Evolutionary conservation across 2,888 invertebrate genomes (phyloP).

Genomic region (Cephus spinipes): DNA sequence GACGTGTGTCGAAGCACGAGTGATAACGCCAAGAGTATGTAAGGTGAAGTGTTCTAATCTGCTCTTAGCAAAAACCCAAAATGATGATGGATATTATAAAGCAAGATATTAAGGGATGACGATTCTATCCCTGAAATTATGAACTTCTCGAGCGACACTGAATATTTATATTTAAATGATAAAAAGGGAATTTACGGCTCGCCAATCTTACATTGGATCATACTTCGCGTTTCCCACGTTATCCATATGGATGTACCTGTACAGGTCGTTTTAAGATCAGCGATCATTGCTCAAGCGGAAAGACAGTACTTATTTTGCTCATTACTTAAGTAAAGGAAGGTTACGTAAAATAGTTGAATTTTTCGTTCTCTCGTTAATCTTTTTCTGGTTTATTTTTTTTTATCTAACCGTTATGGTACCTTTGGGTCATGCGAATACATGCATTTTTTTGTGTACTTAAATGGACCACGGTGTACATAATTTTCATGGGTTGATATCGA

Average conservation of each 20-base stretch:
- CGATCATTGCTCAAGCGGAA: neutral
- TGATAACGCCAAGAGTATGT: neutral
- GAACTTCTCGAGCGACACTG: neutral
- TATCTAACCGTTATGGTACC: neutral
- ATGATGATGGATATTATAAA: neutral
- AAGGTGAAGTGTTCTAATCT: neutral
- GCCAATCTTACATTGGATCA: neutral
- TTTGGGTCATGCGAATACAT: neutral
- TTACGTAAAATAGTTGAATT: neutral
- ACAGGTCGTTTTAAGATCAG: neutral
- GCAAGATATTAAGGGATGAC: neutral
- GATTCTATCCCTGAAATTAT: neutral
- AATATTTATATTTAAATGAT: neutral
- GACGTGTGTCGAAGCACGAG: neutral
- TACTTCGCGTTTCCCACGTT: neutral
- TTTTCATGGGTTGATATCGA: neutral
- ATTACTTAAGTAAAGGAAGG: neutral
- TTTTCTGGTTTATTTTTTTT: neutral
- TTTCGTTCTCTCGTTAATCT: neutral
- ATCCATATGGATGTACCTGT: neutral
- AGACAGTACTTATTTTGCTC: neutral
- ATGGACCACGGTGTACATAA: neutral
- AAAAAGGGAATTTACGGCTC: neutral
- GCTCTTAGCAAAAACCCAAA: neutral
- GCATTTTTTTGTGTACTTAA: neutral